A percentile compares a stretch with the other conserved stretches of the same genome.
Conservation (phyloP, 1,140 invertebrate genomes). For the Drosophila obscura region DNA sequence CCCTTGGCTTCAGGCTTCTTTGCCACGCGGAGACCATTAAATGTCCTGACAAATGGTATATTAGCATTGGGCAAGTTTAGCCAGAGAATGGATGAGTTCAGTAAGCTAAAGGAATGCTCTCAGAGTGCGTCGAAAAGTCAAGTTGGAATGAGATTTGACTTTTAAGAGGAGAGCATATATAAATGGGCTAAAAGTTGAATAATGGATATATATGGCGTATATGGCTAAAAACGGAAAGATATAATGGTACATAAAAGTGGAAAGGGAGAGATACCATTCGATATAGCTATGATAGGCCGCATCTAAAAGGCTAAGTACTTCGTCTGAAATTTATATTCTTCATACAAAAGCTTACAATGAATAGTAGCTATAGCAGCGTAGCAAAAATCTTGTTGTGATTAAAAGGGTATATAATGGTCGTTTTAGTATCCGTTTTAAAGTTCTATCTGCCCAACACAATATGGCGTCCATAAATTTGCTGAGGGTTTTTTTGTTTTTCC, state of each 20-base stretch:
- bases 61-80: conserved; percentile 58
- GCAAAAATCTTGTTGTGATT: no score
- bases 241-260: no score
- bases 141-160: background rate
- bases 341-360: no score
- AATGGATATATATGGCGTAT: no score
- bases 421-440: background rate
- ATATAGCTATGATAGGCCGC: no score
- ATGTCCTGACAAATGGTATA: conserved; percentile 60
- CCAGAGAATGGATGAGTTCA: conserved; percentile 5
- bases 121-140: background rate
- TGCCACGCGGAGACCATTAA: conserved; percentile 53
- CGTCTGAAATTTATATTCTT: no score
- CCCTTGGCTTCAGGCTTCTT: conserved; percentile 28
- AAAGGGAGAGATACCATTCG: no score
- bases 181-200: no score
- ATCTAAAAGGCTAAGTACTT: no score
- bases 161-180: no score
- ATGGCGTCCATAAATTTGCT: conserved; percentile 25
- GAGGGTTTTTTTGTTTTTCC: background rate
- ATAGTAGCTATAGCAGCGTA: no score
- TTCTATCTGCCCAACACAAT: conserved; percentile 4
- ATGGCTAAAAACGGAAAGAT: no score
- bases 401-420: background rate
- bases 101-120: background rate